Base-by-base conservation (phyloP, 2,797 vertebrate species). In the Kryptopterus vitreolus region DNA sequence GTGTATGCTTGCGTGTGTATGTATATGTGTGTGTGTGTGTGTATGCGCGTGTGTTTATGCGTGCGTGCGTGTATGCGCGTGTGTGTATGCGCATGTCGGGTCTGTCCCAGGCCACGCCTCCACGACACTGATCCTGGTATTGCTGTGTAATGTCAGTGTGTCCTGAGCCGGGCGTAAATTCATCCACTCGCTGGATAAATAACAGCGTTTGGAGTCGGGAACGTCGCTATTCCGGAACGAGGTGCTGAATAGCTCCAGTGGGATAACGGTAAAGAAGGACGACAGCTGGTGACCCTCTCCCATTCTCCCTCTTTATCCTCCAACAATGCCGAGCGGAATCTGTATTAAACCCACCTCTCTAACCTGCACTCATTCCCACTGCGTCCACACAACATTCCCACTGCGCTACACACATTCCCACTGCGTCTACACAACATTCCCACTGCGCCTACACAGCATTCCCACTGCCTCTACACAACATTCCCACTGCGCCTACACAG, bases 261-360 rank as follows among this genome's bases (percentile, higher is more conserved):
- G 91, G 91, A 92, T 89, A 86, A 91, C 85, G 91, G 92, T 96
- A 96, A 97, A 91, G 87, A 92, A 92, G 89, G 88, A 68, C 89
- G 95, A 96, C 94, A 96, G 93, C 91, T 94, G 86, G 77, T 93
- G 92, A 93, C 95, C 92, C 91, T 88, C 89, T 91, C 89, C 93
- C 88, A 93, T 95, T 95, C 91, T 94, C 92, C 89, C 89, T 91
- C 89, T 94, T 94, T 91, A 94, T 94, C 93, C 91, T 91, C 90
- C 86, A 84, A 95, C 95, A 96, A 95, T 91, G 90, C 89, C 85
- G 76, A 82, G 84, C 77, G 48, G 94, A 94, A 95, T 94, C 94
- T 94, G 88, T 93, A 93, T 92, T 94, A 93, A 95, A 96, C 95
- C 91, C 88, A 91, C 82, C 84, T 85, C 86, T 89, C 88, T 89